Evolutionary conservation across 2,888 invertebrate species (phyloP).

Genomic region (Tenthredo notha): DNA sequence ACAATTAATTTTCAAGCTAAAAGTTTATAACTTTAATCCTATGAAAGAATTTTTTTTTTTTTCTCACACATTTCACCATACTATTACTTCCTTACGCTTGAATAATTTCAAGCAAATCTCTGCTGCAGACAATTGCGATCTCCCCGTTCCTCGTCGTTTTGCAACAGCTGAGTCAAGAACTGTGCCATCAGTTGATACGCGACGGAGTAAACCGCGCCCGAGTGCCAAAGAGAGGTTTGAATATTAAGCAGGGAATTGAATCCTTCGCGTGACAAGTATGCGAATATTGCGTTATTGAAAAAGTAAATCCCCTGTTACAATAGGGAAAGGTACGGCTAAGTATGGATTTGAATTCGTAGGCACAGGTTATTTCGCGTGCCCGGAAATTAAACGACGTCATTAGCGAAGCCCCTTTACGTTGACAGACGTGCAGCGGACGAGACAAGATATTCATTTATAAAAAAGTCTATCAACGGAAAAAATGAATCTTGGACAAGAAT

Average conservation of each 20-base stretch:
- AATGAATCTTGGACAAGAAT: too few relatives aligned
- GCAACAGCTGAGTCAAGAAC: constrained; percentile 18
- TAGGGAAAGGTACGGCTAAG: constrained; percentile 15
- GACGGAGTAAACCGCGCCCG: not conserved
- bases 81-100: not conserved
- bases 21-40: not conserved
- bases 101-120: not conserved
- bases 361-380: constrained; percentile 25
- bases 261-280: constrained; percentile 30
- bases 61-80: not conserved
- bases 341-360: constrained; percentile 32
- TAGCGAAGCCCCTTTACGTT: not conserved
- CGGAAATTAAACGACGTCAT: constrained; percentile 42
- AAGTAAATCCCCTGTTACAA: constrained; percentile 18
- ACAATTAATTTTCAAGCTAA: not conserved
- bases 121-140: constrained; percentile 2
- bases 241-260: constrained; percentile 44
- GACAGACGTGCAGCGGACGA: not conserved
- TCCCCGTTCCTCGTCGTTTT: not conserved
- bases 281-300: constrained; percentile 40
- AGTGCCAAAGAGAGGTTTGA: constrained; percentile 25
- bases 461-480: not conserved
- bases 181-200: constrained; percentile 8
- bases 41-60: not conserved
- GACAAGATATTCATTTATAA: constrained; percentile 8